Evolutionary conservation across 2,888 invertebrate species (phyloP), one percentile per base, ranked within the genome.

Genomic region (Monochamus alternatus): DNA sequence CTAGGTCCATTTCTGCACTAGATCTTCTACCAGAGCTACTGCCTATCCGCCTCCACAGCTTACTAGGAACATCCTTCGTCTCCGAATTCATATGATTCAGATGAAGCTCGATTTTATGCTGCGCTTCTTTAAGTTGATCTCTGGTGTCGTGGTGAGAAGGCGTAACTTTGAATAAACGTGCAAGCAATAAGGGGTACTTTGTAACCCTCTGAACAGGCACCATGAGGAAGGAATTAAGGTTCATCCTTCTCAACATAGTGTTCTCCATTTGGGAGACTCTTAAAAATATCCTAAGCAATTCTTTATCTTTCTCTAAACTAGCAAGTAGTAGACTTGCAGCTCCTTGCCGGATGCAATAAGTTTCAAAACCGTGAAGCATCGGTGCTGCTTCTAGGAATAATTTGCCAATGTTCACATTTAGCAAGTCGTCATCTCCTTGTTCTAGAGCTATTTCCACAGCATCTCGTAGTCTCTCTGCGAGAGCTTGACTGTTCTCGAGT

Each of bases 261-360:
- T 98, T 98, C 89, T 98, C 98, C 95, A 97, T 97, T 91, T 98
- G 98, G 52, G 98, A 98, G 75, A 98, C 98, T 88, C 96, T 94
- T 75, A 98, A 91, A 89, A 98, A 98, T 89, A 98, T 97, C 88
- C 97, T 92, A 82, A 98, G 90, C 74, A 98, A 92, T 88, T 98
- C 98, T 89, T 97, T 97, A 87, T 98, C 98, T 89, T 97, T 97
- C 90, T 98, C 97, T 75, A 98, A 91, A 87, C 96, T 96, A 78
- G 97, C 96, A 80, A 98, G 89, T 58, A 97, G 90, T 71, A 97
- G 90, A 79, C 97, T 96, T 51, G 98, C 97, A 65, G 95, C 93
- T 70, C 96, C 97, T 92, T 98, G 98, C 81, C 97, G 93, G 51
- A 98, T 95, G 88, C 98, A 98, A 88, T 98, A 98, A 70, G 95